Evolutionary conservation across 2,797 vertebrate species (phyloP).

Genomic region (Siniperca scherzeri): DNA sequence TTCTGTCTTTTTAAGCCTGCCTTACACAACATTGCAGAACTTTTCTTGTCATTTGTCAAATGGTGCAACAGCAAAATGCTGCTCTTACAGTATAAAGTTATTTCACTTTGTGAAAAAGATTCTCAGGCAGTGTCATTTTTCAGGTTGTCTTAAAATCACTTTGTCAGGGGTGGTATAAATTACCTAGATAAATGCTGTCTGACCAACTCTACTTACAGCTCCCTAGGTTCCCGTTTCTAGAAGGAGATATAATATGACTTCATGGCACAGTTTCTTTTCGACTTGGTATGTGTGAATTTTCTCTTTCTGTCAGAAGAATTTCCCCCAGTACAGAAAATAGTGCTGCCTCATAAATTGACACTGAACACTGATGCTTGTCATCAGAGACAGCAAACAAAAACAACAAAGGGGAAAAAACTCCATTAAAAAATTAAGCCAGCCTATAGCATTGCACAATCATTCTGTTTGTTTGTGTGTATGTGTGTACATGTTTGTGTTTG

Average conservation of each 20-base stretch:
- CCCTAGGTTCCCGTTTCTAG: constrained; percentile 50
- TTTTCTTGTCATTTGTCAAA: constrained; percentile 37
- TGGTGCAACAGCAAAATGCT: constrained; percentile 31
- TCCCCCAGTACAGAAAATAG: constrained; percentile 42
- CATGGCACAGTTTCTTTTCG: constrained; percentile 43
- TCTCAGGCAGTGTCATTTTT: constrained; percentile 71
- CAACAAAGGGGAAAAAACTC: constrained; percentile 32
- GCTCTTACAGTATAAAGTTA: constrained; percentile 49
- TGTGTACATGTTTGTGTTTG: constrained; percentile 35
- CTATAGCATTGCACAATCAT: constrained; percentile 28
- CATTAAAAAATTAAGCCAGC: constrained; percentile 69
- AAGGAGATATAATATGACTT: constrained; percentile 57
- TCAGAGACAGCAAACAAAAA: constrained; percentile 47
- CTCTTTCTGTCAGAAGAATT: constrained; percentile 54
- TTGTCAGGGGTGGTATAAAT: constrained; percentile 72
- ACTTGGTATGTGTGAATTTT: constrained; percentile 32
- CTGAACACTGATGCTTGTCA: constrained; percentile 47
- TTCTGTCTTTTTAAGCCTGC: background rate
- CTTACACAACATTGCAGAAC: constrained; percentile 17
- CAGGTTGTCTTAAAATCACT: constrained; percentile 70
- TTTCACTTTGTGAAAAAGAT: constrained; percentile 63
- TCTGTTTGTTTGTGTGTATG: constrained; percentile 46
- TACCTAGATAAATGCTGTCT: constrained; percentile 65
- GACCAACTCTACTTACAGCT: constrained; percentile 56
- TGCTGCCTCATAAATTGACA: constrained; percentile 64